Conservation (phyloP, 1,140 invertebrate species). For the Drosophila elegans region DNA sequence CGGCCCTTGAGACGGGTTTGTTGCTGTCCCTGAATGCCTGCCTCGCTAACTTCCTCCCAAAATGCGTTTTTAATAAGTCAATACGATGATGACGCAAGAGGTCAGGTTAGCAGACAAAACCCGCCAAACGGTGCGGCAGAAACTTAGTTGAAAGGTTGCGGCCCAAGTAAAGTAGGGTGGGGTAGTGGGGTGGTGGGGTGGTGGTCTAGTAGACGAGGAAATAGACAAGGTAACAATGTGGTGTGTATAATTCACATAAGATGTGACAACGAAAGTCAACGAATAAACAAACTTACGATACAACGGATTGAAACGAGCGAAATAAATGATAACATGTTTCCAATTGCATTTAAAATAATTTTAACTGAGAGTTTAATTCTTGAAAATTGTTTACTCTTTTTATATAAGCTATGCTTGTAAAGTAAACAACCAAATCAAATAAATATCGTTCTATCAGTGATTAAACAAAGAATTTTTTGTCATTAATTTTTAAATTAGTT, state of each 20-base stretch:
- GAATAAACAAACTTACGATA: slow-evolving; percentile 14
- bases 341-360: background rate
- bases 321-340: slow-evolving; percentile 3
- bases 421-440: no score
- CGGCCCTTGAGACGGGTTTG: slow-evolving; percentile 53
- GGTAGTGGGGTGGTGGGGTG: slow-evolving; percentile 2
- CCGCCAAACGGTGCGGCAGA: slow-evolving; percentile 28
- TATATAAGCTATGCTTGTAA: no score
- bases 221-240: slow-evolving; percentile 55
- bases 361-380: no score
- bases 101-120: slow-evolving; percentile 76
- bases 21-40: slow-evolving; percentile 31
- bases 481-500: no score
- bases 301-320: slow-evolving; percentile 2
- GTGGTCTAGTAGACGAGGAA: slow-evolving; percentile 34
- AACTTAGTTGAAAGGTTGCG: slow-evolving; percentile 39
- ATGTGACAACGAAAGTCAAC: slow-evolving; percentile 22
- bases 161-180: background rate
- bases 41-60: slow-evolving; percentile 58
- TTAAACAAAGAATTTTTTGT: no score
- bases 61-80: slow-evolving; percentile 75
- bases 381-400: no score
- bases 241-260: slow-evolving; percentile 21
- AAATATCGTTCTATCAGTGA: no score
- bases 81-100: slow-evolving; percentile 70